Evolutionary conservation across 2,888 invertebrate genomes (phyloP).

Genomic region (Hyalella azteca): DNA sequence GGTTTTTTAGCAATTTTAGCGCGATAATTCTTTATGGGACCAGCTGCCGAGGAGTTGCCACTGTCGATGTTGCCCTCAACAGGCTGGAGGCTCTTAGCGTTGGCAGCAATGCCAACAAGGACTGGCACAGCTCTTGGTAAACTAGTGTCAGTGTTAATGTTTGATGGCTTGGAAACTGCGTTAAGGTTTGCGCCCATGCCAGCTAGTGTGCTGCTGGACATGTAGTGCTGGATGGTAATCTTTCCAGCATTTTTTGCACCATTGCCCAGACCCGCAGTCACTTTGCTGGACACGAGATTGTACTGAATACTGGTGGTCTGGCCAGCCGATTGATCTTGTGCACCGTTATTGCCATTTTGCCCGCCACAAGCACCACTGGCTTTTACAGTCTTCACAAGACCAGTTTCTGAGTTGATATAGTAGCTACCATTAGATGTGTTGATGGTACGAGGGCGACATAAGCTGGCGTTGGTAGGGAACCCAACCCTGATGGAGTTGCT

Average conservation of each 20-base stretch:
- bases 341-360: not conserved
- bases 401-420: constrained; percentile 22
- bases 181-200: not conserved
- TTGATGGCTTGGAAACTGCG: not conserved
- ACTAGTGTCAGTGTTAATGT: not conserved
- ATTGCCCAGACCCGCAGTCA: constrained; percentile 3
- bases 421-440: constrained; percentile 3
- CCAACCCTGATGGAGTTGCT: constrained; percentile 23
- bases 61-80: not conserved
- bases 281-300: constrained; percentile 26
- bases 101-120: not conserved
- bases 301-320: constrained; percentile 27
- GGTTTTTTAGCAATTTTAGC: constrained; percentile 30
- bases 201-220: not conserved
- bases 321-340: not conserved
- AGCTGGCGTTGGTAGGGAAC: not conserved
- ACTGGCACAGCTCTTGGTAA: not conserved
- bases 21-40: constrained; percentile 35
- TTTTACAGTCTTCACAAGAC: constrained; percentile 17
- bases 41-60: not conserved
- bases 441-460: not conserved
- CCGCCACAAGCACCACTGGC: not conserved
- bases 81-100: not conserved
- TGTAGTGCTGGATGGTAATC: constrained; percentile 24
- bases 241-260: constrained; percentile 21